Conservation (phyloP, 1,140 invertebrate genomes). For the Saccostrea cuccullata region DNA sequence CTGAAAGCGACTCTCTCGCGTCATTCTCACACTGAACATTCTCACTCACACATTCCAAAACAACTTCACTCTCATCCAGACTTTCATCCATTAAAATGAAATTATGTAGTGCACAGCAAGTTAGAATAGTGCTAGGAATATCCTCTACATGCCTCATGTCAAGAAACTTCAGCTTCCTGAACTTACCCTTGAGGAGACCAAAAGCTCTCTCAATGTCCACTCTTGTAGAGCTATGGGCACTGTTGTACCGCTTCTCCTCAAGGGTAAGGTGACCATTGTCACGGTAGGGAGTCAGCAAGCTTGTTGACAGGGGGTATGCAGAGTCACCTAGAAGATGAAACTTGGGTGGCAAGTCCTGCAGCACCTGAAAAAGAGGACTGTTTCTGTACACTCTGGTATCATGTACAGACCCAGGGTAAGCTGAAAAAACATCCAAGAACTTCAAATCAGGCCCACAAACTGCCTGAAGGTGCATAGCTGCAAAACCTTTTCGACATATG, state of each 20-base stretch:
- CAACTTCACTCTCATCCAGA: slow-evolving; percentile 19
- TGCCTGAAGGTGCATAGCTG: slow-evolving; percentile 54
- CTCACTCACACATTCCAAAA: not conserved
- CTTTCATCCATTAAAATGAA: not conserved
- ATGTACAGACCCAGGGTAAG: slow-evolving; percentile 52
- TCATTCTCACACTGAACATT: slow-evolving; percentile 14
- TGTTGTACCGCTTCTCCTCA: slow-evolving; percentile 43
- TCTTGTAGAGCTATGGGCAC: slow-evolving; percentile 25
- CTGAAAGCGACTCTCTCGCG: not conserved
- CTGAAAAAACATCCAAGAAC: slow-evolving; percentile 53
- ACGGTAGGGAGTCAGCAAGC: slow-evolving; percentile 46
- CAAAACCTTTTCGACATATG: slow-evolving; percentile 50
- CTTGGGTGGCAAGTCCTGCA: not conserved
- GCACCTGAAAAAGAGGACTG: slow-evolving; percentile 42
- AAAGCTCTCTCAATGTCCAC: slow-evolving; percentile 41
- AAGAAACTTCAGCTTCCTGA: slow-evolving; percentile 38
- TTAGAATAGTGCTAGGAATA: not conserved
- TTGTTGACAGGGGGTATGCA: slow-evolving; percentile 51
- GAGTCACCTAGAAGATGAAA: slow-evolving; percentile 47
- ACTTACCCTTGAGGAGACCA: slow-evolving; percentile 38
- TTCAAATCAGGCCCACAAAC: slow-evolving; percentile 51
- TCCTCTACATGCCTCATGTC: slow-evolving; percentile 29
- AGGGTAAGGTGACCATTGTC: slow-evolving; percentile 55
- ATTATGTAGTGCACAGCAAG: slow-evolving; percentile 32
- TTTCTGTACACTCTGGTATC: slow-evolving; percentile 56